Base-by-base conservation (phyloP, 2,113 vertebrate genomes). In the Limnothrissa miodon region DNA sequence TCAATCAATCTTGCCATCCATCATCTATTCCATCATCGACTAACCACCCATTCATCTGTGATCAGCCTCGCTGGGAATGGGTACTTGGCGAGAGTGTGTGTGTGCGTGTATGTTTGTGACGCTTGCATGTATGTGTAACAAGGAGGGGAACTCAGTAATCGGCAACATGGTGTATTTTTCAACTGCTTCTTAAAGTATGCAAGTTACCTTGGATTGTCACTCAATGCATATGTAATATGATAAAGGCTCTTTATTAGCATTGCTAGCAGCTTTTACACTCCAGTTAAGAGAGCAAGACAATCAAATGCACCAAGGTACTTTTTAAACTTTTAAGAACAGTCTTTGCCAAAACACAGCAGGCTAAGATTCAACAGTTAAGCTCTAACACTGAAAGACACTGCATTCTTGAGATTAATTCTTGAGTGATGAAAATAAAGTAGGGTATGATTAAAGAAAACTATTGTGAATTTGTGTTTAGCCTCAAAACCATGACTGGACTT, bases 1-100 rank as follows among this genome's bases (percentile, higher is more conserved):
- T 74, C 51, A 74, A 74, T 74, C 66, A 74, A 74, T 74, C 66
- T 2, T 11, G 36, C 66, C 66, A 74, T 74, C 66, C 66, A 74
- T 74, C 66, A 36, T 74, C 13, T 36, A 74, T 74, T 36, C 66
- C 36, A 36, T 33, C 66, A 74, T 17, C 66, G 10, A 36, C 66
- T 36, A 36, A 36, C 1, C 25, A 33, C 29, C 25, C 29, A 62
- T 62, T 62, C 59, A 62, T 62, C 59, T 9, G 9, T 62, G 2
- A 25, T 62, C 59, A 6, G 4, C 17, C 48, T 51, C n/a, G 51
- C 21, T 56, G 5, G 19, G 51, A 56, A 56, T 56, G 51, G 51
- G 19, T 0, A 23, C 23, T 23, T 23, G 3, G 59, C 13, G n/a
- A 29, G n/a, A 33, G n/a, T 66, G 25, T 66, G 59, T 66, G 56